phyloP scores from a whole-genome alignment of 2,888 invertebrate genomes.

The Cylindroiulus punctatus region DNA sequence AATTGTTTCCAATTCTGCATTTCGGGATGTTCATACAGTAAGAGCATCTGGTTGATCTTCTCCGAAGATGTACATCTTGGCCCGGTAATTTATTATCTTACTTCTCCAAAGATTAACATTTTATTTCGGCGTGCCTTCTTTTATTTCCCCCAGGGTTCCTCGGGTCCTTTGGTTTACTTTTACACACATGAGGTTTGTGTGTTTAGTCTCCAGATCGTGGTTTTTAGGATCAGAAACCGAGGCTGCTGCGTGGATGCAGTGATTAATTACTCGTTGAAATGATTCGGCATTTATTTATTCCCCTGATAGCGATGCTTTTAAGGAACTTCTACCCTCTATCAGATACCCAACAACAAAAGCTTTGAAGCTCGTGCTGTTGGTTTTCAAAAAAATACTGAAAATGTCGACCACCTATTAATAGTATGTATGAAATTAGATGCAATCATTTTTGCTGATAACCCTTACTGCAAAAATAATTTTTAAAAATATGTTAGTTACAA shows the following conservation, averaged over 20 bases:
- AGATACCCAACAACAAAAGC: too few species aligned
- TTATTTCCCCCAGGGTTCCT: background rate
- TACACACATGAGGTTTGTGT: background rate
- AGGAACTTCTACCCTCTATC: background rate
- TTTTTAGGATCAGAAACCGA: background rate
- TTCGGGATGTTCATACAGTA: too few species aligned
- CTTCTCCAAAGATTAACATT: background rate
- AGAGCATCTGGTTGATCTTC: background rate
- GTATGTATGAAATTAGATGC: too few species aligned
- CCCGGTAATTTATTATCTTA: background rate
- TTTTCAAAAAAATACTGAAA: too few species aligned
- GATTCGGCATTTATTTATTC: background rate
- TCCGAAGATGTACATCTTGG: too few species aligned
- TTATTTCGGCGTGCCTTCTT: too few species aligned
- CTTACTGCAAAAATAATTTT: too few species aligned
- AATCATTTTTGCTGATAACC: too few species aligned
- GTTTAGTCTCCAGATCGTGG: background rate
- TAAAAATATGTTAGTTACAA: too few species aligned
- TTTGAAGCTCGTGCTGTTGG: too few species aligned
- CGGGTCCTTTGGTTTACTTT: background rate
- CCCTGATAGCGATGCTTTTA: background rate
- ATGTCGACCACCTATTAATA: too few species aligned
- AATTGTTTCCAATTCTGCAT: too few species aligned
- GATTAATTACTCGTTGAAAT: background rate
- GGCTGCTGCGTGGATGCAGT: background rate